These are phyloP conservation scores for Pheosia tremula DNA, from an alignment of 2,888 invertebrate genomes.

Conservation along the genomic window DNA sequence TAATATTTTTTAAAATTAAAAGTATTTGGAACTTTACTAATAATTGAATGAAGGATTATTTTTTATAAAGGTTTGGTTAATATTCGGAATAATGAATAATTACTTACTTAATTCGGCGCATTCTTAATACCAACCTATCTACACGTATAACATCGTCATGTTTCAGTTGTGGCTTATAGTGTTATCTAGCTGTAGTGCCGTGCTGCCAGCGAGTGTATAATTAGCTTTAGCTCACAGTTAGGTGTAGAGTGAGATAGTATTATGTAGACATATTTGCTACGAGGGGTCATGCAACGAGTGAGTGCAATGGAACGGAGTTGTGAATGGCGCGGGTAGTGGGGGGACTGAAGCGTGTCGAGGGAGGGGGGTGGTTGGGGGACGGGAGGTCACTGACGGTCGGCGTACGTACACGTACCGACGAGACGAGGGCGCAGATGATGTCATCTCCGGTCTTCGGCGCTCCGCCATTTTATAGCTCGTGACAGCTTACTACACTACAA, in stretches of 20 bases:
- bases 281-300: conserved; percentile 53
- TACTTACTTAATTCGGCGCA: too few species aligned
- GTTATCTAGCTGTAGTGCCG: too few species aligned
- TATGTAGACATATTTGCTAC: conserved; percentile 37
- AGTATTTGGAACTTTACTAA: too few species aligned
- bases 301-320: conserved; percentile 62
- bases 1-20: too few species aligned
- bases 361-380: conserved; percentile 27
- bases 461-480: conserved; percentile 59
- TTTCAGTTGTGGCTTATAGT: too few species aligned
- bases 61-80: too few species aligned
- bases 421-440: conserved; percentile 56
- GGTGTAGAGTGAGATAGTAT: conserved; percentile 18
- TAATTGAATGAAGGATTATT: too few species aligned
- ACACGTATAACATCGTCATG: too few species aligned
- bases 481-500: conserved; percentile 18
- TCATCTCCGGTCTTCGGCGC: conserved; percentile 63
- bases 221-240: conserved; percentile 13
- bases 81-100: too few species aligned
- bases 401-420: conserved; percentile 10
- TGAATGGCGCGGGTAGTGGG: conserved; percentile 62
- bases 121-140: too few species aligned
- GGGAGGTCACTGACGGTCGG: conserved; percentile 17
- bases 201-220: neutral
- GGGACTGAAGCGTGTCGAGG: conserved; percentile 29